A percentile compares a stretch with the other conserved stretches of the same genome.
phyloP scores from a whole-genome alignment of 2,888 invertebrate genomes.

The Pseudoips prasinana region DNA sequence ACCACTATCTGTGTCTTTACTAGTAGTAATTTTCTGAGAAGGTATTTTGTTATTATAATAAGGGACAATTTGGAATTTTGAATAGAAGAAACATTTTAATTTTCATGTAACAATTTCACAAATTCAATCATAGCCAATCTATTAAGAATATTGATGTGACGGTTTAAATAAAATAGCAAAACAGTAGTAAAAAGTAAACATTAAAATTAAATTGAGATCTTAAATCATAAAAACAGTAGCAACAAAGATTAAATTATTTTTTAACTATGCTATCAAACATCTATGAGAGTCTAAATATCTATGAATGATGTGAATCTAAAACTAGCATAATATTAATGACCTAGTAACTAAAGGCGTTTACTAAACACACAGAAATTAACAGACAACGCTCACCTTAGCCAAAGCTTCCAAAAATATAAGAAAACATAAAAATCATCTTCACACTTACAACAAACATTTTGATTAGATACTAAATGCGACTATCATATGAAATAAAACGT shows the following conservation, averaged over 20 bases:
- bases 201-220: no score
- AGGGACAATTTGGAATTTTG: no score
- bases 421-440: constrained; percentile 33
- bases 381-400: constrained; percentile 39
- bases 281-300: constrained; percentile 1
- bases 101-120: constrained; percentile 2
- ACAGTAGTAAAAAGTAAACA: neutral
- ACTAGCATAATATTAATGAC: constrained; percentile 8
- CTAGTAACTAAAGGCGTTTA: constrained; percentile 17
- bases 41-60: no score
- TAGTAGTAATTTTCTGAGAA: no score
- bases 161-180: constrained; percentile 7
- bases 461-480: constrained; percentile 18
- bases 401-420: constrained; percentile 43
- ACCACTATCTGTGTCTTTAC: no score
- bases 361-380: constrained; percentile 28
- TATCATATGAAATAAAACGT: no score
- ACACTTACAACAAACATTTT: constrained; percentile 35
- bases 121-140: constrained; percentile 21
- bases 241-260: no score
- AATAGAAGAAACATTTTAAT: no score
- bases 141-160: constrained; percentile 3
- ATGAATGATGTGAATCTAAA: constrained; percentile 21
- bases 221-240: no score
- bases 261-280: no score